These are phyloP conservation scores for Cryptophagus acutangulus DNA, from an alignment of 2,888 invertebrate species.

Conservation along the genomic window DNA sequence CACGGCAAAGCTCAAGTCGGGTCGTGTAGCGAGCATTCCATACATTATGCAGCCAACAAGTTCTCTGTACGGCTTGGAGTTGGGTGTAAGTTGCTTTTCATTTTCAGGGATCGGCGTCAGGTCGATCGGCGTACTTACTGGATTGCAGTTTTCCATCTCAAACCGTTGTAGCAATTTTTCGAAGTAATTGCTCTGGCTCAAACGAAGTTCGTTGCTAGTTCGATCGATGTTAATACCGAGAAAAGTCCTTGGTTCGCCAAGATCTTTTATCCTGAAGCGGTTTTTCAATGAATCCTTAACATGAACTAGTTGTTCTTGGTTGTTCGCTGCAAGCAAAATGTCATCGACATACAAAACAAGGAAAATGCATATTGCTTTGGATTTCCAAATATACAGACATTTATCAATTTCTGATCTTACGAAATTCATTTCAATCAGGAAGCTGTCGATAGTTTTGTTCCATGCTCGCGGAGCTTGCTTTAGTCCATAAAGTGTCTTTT, in stretches of 20 bases:
- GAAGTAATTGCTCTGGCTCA: conserved; percentile 28
- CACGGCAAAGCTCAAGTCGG: conserved; percentile 16
- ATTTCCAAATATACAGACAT: conserved; percentile 17
- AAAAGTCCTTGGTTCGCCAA: conserved; percentile 26
- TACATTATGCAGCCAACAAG: conserved; percentile 18
- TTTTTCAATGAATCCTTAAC: conserved; percentile 3
- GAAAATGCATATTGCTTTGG: conserved; percentile 9
- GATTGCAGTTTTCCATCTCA: conserved; percentile 28
- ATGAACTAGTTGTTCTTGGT: background rate
- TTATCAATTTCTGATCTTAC: conserved; percentile 17
- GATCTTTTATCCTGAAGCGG: conserved; percentile 28
- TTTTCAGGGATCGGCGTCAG: conserved; percentile 9
- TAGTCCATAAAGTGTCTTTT: conserved; percentile 16
- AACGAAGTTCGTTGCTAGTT: conserved; percentile 17
- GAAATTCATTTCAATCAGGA: conserved; percentile 13
- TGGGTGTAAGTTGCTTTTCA: background rate
- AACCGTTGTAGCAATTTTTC: conserved; percentile 25
- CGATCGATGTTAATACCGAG: conserved; percentile 28
- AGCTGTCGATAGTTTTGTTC: conserved; percentile 17
- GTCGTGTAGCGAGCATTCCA: conserved; percentile 15
- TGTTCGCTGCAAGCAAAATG: conserved; percentile 14
- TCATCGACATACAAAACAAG: conserved; percentile 21
- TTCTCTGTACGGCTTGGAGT: too few species aligned
- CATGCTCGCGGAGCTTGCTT: conserved; percentile 16
- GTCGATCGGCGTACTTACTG: conserved; percentile 13